A percentile compares a stretch with the other conserved stretches of the same genome.
These are phyloP conservation scores for Scolopax mira DNA, from an alignment of 2,113 vertebrate genomes.

Conservation along the genomic window DNA sequence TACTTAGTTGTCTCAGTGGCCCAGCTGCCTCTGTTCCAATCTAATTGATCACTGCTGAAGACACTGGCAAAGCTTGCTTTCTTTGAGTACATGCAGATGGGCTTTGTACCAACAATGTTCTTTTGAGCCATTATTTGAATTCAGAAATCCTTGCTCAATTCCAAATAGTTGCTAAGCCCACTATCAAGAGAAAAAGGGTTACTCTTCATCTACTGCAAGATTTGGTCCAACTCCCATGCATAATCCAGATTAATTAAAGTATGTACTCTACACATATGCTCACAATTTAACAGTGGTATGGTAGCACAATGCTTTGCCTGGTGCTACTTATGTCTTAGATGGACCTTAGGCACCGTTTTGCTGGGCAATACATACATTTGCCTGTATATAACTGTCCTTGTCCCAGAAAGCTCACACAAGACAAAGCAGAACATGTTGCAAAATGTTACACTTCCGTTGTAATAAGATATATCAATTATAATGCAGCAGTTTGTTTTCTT, in stretches of 20 bases:
- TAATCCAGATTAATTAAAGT: not conserved
- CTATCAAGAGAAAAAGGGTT: not conserved
- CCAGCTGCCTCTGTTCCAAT: not conserved
- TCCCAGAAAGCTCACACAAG: not conserved
- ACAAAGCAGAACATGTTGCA: not conserved
- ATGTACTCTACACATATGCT: not conserved
- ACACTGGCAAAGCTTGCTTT: not conserved
- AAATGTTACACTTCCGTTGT: not conserved
- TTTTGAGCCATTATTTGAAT: not conserved
- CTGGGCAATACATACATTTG: not conserved
- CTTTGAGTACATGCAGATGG: not conserved
- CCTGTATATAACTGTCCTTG: not conserved
- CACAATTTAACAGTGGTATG: not conserved
- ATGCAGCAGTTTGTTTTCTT: not conserved
- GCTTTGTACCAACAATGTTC: not conserved
- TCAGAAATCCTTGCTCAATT: not conserved
- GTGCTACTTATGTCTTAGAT: not conserved
- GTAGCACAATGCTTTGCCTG: not conserved
- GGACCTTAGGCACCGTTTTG: not conserved
- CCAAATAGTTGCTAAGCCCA: not conserved
- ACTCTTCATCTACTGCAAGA: not conserved
- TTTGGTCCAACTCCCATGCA: not conserved
- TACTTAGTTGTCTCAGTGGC: not conserved
- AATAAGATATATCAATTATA: not conserved
- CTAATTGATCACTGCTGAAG: not conserved